Conservation (phyloP, 1,140 invertebrate genomes). For the Epicauta chinensis region DNA sequence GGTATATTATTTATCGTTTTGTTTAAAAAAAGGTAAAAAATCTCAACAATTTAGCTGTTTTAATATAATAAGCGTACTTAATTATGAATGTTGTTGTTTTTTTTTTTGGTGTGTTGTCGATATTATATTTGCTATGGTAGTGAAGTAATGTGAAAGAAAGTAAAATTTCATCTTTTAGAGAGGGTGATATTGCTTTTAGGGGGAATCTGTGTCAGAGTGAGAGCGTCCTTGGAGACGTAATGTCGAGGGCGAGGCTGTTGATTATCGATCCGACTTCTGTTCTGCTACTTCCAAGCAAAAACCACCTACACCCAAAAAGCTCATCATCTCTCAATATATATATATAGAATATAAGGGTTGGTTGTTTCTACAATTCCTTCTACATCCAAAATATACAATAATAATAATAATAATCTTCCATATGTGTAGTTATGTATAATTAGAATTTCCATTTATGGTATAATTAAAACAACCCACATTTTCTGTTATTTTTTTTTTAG, state of each 20-base stretch:
- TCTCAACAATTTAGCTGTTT: no score
- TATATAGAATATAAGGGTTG: not conserved
- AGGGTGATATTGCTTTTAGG: not conserved
- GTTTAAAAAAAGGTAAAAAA: no score
- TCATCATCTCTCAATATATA: not conserved
- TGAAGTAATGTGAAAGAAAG: not conserved
- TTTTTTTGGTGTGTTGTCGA: not conserved
- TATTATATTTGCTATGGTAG: not conserved
- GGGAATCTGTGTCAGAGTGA: constrained; percentile 21
- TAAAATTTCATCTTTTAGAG: not conserved
- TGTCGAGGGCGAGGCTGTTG: constrained; percentile 24
- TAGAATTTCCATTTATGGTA: no score
- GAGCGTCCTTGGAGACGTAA: constrained; percentile 24
- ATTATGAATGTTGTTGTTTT: not conserved
- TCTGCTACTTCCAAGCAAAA: not conserved
- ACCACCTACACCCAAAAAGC: not conserved
- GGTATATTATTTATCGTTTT: no score
- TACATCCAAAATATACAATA: no score
- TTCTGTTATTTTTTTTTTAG: no score
- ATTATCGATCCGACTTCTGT: constrained; percentile 17
- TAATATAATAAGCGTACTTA: no score
- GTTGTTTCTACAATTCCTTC: not conserved
- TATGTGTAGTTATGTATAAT: no score
- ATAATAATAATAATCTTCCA: no score
- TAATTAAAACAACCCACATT: no score